phyloP scores from a whole-genome alignment of 2,888 invertebrate species.

The Protula sp. region DNA sequence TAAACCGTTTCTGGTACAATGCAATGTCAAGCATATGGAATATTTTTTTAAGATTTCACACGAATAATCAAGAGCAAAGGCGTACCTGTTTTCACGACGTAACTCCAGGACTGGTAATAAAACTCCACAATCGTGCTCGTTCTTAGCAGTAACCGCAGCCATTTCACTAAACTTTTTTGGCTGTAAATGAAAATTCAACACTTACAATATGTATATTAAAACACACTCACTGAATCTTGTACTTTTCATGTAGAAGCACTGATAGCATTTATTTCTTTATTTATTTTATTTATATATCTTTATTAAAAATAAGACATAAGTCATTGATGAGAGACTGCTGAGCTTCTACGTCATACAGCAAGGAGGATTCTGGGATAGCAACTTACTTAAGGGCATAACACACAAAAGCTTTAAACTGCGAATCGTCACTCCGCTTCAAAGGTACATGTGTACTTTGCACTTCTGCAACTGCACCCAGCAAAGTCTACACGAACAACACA shows the following conservation, averaged over 20 bases:
- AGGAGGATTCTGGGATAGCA: too few relatives aligned
- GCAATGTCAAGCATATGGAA: too few relatives aligned
- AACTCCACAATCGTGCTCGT: slow-evolving; percentile 60
- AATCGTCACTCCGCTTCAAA: slow-evolving; percentile 89
- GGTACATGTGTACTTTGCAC: slow-evolving; percentile 86
- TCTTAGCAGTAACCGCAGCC: slow-evolving; percentile 90
- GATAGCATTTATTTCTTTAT: too few relatives aligned
- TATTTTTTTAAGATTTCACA: too few relatives aligned
- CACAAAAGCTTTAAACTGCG: slow-evolving; percentile 96
- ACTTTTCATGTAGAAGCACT: too few relatives aligned
- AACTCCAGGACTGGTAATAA: slow-evolving; percentile 72
- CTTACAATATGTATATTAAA: too few relatives aligned
- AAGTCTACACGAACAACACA: slow-evolving; percentile 59
- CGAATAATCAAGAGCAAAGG: too few relatives aligned
- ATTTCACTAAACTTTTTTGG: slow-evolving; percentile 82
- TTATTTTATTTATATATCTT: too few relatives aligned
- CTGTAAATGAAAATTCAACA: slow-evolving; percentile 60
- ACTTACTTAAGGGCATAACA: slow-evolving; percentile 91
- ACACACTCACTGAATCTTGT: background rate
- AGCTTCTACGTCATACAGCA: too few relatives aligned
- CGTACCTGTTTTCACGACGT: slow-evolving; percentile 86
- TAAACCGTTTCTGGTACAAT: too few relatives aligned
- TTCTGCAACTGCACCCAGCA: slow-evolving; percentile 85
- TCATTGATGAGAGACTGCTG: too few relatives aligned
- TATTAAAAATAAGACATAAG: too few relatives aligned